Evolutionary conservation across 2,797 vertebrate species (phyloP).

Genomic region (Pipistrellus pygmaeus): DNA sequence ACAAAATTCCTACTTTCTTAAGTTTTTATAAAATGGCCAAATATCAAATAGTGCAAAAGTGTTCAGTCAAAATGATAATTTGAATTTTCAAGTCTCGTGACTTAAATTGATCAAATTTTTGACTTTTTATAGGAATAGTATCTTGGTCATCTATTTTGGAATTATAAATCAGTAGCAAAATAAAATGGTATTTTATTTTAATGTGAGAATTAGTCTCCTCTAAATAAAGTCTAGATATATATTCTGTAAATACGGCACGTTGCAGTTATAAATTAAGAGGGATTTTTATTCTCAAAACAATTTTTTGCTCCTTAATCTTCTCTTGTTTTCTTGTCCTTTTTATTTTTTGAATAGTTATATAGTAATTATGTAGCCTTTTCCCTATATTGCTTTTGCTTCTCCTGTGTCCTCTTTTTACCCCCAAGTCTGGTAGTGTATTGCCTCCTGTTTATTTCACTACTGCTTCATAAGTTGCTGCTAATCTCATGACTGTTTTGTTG

Average conservation of each 20-base stretch:
- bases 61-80: background rate
- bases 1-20: background rate
- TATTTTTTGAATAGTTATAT: background rate
- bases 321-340: background rate
- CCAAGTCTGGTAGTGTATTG: background rate
- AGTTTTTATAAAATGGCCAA: background rate
- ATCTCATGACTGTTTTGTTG: background rate
- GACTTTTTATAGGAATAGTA: conserved; percentile 21
- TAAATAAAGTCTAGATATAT: background rate
- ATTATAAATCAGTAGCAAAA: background rate
- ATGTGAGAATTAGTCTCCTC: background rate
- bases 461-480: background rate
- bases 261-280: background rate
- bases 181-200: conserved; percentile 28
- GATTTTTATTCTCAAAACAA: conserved; percentile 12
- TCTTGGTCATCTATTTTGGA: background rate
- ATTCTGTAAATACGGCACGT: background rate
- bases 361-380: background rate
- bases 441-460: background rate
- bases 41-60: background rate
- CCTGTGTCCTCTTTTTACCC: fast-evolving
- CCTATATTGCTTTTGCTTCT: background rate
- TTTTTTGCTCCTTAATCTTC: background rate
- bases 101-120: conserved; percentile 20
- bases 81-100: conserved; percentile 21